Conservation (phyloP, 1,140 invertebrate genomes). For the Pseudobourletiella spinata region DNA sequence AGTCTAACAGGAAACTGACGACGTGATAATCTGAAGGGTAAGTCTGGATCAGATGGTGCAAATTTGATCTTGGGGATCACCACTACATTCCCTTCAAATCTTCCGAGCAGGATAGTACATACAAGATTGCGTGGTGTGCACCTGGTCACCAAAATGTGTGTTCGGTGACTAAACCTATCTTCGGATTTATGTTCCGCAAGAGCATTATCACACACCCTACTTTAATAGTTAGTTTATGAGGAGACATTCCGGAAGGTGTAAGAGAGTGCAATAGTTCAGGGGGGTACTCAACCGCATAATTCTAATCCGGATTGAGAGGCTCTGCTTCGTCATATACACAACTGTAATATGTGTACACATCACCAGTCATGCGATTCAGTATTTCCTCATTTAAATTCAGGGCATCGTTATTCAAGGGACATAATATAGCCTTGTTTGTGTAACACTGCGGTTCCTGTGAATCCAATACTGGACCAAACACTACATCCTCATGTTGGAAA, state of each 20-base stretch:
- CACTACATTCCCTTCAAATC: constrained; percentile 42
- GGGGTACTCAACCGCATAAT: constrained; percentile 34
- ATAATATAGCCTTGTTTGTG: constrained; percentile 4
- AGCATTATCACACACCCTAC: constrained; percentile 40
- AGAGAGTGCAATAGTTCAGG: constrained; percentile 40
- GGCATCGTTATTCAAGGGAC: constrained; percentile 13
- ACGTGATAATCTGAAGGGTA: constrained; percentile 43
- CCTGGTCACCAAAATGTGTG: constrained; percentile 35
- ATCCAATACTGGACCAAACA: constrained; percentile 1
- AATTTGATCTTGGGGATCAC: constrained; percentile 42
- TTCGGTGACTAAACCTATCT: constrained; percentile 34
- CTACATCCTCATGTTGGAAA: not conserved
- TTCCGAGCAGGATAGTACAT: not conserved
- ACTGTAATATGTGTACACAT: constrained; percentile 12
- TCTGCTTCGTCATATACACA: no score
- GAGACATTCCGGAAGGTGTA: constrained; percentile 39
- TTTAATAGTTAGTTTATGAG: constrained; percentile 42
- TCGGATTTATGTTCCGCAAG: no score
- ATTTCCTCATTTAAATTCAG: constrained; percentile 19
- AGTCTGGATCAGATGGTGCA: constrained; percentile 38
- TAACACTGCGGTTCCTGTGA: not conserved
- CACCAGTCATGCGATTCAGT: not conserved
- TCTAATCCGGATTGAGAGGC: constrained; percentile 10
- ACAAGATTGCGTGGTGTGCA: constrained; percentile 9
- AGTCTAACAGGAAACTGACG: constrained; percentile 43